Base-by-base conservation (phyloP, 2,113 vertebrate species). In the Phrynosoma blainvillii region DNA sequence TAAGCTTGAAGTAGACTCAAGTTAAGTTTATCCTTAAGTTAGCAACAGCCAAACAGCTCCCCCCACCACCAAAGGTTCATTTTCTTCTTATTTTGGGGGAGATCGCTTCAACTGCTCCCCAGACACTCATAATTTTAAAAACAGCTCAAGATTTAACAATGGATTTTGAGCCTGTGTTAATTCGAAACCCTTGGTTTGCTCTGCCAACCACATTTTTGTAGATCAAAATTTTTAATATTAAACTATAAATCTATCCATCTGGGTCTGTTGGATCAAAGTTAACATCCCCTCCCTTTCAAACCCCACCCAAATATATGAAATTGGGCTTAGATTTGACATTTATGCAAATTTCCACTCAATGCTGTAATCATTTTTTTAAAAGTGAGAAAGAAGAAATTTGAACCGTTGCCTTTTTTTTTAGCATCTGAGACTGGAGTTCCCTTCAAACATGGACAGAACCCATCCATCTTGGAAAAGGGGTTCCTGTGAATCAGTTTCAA, bases 11-110 rank as follows among this genome's bases (percentile, higher is more conserved):
- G 1, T 21, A 68, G 76, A 4, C 82, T 91, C 54, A 68, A 56
- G 90, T 84, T 52, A 47, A 84, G 89, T 27, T 47, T 87, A 70
- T 54, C 59, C 89, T 91, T 18, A 27, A 32, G 12, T 74, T 68
- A 47, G 77, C 73, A 90, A 91, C 91, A 84, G 82, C 2, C 5
- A 2, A 30, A n/a, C 25, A 36, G 0, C 0, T 77, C 85, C 79
- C 87, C 32, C 13, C 1, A n/a, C 59, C 66, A 27, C 2, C 21
- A 23, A 8, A 79, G 4, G 81, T 71, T 70, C 74, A 11, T 89
- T 91, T 88, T 12, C 85, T 92, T 94, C 62, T 90, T 18, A 12
- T 86, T 87, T n/a, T 30, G 89, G 74, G 85, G 62, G 84, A 75
- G 59, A 91, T 91, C 32, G 80, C 52, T 90, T 91, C 78, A 65